These are phyloP conservation scores for Melanargia galathea DNA, from an alignment of 2,888 invertebrate species.

Conservation along the genomic window DNA sequence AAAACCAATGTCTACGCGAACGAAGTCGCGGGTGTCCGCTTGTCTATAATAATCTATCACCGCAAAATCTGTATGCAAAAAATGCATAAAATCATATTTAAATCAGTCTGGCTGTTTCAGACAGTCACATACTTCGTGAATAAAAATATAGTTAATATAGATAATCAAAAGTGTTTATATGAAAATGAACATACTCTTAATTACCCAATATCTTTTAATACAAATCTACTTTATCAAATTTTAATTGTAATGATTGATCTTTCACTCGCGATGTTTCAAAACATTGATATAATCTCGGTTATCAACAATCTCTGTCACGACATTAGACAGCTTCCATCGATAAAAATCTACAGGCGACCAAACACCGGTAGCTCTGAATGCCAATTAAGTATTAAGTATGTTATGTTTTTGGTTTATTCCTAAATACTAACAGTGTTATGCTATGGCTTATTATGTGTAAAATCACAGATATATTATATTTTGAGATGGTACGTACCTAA, in stretches of 20 bases:
- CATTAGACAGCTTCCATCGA: slow-evolving; percentile 55
- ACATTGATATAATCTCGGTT: slow-evolving; percentile 44
- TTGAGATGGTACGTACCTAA: too few species aligned
- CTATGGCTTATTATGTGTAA: neutral
- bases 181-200: too few species aligned
- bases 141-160: too few species aligned
- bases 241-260: slow-evolving; percentile 35
- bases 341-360: slow-evolving; percentile 41
- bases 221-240: neutral
- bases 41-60: too few species aligned
- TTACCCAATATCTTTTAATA: neutral
- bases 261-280: slow-evolving; percentile 37
- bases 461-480: too few species aligned
- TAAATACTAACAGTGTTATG: neutral
- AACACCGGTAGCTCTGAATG: slow-evolving; percentile 41
- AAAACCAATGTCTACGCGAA: too few species aligned
- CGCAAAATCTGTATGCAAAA: too few species aligned
- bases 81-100: too few species aligned
- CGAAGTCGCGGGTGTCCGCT: too few species aligned
- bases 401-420: slow-evolving; percentile 15
- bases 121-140: too few species aligned
- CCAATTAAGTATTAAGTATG: slow-evolving; percentile 38
- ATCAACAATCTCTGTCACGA: slow-evolving; percentile 65
- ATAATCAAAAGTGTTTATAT: too few species aligned
- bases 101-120: too few species aligned